Evolutionary conservation across 2,113 vertebrate species (phyloP).

Genomic region (Tachycineta bicolor): DNA sequence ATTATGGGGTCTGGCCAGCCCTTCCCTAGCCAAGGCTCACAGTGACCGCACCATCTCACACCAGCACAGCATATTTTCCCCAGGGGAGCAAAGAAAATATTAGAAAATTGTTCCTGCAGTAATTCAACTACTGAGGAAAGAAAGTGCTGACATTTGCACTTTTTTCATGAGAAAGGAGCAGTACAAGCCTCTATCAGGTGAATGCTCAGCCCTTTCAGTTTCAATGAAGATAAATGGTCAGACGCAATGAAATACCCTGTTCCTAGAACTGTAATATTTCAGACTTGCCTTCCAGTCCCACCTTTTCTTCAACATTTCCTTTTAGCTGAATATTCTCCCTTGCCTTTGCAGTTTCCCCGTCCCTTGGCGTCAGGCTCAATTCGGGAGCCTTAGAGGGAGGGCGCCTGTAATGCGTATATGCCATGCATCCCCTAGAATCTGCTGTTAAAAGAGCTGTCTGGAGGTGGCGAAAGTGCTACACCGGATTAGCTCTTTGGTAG

Average conservation of each 20-base stretch:
- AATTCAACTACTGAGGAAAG: background rate
- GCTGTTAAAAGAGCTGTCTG: background rate
- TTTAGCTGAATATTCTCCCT: background rate
- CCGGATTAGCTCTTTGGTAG: background rate
- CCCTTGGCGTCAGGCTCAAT: rapidly evolving
- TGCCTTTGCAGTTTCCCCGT: background rate
- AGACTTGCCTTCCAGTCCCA: background rate
- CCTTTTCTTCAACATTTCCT: background rate
- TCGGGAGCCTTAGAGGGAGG: background rate
- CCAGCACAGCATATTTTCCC: background rate
- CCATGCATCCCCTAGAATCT: background rate
- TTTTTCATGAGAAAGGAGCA: background rate
- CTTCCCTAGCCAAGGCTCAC: background rate
- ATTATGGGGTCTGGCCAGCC: background rate
- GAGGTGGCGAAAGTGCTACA: background rate
- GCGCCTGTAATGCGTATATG: background rate
- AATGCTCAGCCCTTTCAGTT: background rate
- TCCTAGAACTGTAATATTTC: background rate
- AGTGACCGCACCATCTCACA: background rate
- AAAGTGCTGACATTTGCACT: background rate
- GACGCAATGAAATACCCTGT: background rate
- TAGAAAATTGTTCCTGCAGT: background rate
- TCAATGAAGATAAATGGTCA: background rate
- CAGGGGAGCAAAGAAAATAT: background rate
- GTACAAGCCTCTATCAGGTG: background rate